Conservation (phyloP, 2,797 vertebrate genomes). For the Chanos chanos region DNA sequence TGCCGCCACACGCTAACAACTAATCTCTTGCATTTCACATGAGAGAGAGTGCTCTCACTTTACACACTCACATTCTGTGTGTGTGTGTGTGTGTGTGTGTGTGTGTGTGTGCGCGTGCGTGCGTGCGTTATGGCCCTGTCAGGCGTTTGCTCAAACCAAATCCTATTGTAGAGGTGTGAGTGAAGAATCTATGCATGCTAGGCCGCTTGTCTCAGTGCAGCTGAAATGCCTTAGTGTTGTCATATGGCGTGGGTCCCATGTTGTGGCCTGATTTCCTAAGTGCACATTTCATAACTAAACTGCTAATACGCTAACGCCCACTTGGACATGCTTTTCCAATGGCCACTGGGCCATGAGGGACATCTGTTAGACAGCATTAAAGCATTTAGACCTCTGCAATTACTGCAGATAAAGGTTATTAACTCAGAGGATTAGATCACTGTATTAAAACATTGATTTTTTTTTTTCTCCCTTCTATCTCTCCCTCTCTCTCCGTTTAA, state of each 20-base stretch:
- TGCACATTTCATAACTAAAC: constrained; percentile 30
- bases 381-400: constrained; percentile 62
- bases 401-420: constrained; percentile 74
- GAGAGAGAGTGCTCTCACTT: constrained; percentile 35
- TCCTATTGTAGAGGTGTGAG: no score
- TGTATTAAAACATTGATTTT: constrained; percentile 69
- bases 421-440: constrained; percentile 72
- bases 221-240: constrained; percentile 7
- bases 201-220: no score
- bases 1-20: constrained; percentile 30
- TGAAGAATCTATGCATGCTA: no score
- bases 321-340: constrained; percentile 24
- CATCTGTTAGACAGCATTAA: constrained; percentile 69
- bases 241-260: constrained; percentile 23
- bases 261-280: constrained; percentile 35
- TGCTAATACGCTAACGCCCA: background rate
- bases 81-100: constrained; percentile 8
- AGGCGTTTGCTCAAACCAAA: constrained; percentile 12
- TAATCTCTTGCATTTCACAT: constrained; percentile 48
- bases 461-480: constrained; percentile 42
- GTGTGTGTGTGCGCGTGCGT: background rate
- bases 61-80: constrained; percentile 14
- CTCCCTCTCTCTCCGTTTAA: constrained; percentile 22
- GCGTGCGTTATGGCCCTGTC: background rate
- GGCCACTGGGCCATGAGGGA: constrained; percentile 59